Evolutionary conservation across 2,113 vertebrate species (phyloP).

Genomic region (Theristicus caerulescens): DNA sequence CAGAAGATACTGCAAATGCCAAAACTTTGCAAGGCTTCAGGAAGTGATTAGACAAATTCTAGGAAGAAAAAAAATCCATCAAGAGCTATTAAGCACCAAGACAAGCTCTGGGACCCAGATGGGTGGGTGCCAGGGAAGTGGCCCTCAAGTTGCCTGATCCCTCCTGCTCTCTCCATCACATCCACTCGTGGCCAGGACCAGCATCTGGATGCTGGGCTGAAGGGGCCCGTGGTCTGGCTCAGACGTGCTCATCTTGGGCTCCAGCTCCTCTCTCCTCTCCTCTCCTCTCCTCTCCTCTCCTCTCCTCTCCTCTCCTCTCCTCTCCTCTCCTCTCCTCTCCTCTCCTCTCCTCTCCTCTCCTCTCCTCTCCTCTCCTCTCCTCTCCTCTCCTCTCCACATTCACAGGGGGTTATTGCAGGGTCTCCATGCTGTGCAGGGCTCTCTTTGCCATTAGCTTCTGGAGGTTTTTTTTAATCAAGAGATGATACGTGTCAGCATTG

Average conservation of each 20-base stretch:
- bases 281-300: not conserved
- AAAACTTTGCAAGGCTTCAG: not conserved
- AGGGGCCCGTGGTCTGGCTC: not conserved
- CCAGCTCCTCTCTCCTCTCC: not conserved
- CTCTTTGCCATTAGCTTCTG: not conserved
- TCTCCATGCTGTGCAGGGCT: not conserved
- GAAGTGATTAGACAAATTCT: slow-evolving; percentile 12
- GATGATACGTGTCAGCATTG: not conserved
- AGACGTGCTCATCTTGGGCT: not conserved
- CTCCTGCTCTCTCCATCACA: not conserved
- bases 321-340: not conserved
- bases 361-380: not conserved
- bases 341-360: not conserved
- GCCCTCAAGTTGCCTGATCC: not conserved
- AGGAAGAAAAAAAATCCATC: not conserved
- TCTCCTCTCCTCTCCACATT: not conserved
- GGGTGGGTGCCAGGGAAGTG: not conserved
- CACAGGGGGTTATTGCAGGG: not conserved
- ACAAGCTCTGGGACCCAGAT: not conserved
- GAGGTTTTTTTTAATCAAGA: not conserved
- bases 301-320: too few relatives aligned
- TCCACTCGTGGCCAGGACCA: not conserved
- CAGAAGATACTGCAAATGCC: not conserved
- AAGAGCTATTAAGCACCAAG: not conserved
- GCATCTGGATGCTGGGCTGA: not conserved